A percentile compares a stretch with the other conserved stretches of the same genome.
Conservation (phyloP, 2,797 vertebrate genomes). For the Eutrigla gurnardus region DNA sequence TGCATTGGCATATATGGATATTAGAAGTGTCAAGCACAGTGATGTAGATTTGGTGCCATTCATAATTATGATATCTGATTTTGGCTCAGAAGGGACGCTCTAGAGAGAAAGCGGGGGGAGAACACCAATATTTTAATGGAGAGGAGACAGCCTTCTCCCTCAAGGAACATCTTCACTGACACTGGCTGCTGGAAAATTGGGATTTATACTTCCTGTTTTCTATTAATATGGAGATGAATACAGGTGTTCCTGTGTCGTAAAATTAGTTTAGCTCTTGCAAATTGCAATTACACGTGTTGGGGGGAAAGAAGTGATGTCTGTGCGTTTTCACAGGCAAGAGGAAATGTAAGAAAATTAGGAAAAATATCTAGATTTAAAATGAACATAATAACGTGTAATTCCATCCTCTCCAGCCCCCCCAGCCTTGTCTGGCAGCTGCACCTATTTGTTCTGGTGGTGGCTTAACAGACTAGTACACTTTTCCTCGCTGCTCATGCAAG, state of each 20-base stretch:
- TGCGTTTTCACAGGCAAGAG: constrained; percentile 65
- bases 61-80: constrained; percentile 85
- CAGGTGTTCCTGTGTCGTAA: constrained; percentile 85
- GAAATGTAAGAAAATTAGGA: constrained; percentile 72
- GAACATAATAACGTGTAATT: constrained; percentile 77
- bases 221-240: constrained; percentile 90
- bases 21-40: constrained; percentile 82
- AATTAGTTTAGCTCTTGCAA: constrained; percentile 88
- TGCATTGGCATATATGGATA: constrained; percentile 81
- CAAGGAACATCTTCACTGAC: constrained; percentile 87
- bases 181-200: constrained; percentile 86
- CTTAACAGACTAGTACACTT: constrained; percentile 66
- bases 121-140: constrained; percentile 84
- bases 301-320: constrained; percentile 62
- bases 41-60: constrained; percentile 84
- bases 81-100: constrained; percentile 69
- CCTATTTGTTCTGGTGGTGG: constrained; percentile 76
- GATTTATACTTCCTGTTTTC: constrained; percentile 89
- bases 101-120: constrained; percentile 67
- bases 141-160: constrained; percentile 85
- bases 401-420: constrained; percentile 63
- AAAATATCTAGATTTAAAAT: constrained; percentile 79
- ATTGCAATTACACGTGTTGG: constrained; percentile 85
- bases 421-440: constrained; percentile 70
- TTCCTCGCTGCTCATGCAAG: constrained; percentile 62